Base-by-base conservation (phyloP, 2,113 vertebrate species). In the Paralichthys olivaceus region DNA sequence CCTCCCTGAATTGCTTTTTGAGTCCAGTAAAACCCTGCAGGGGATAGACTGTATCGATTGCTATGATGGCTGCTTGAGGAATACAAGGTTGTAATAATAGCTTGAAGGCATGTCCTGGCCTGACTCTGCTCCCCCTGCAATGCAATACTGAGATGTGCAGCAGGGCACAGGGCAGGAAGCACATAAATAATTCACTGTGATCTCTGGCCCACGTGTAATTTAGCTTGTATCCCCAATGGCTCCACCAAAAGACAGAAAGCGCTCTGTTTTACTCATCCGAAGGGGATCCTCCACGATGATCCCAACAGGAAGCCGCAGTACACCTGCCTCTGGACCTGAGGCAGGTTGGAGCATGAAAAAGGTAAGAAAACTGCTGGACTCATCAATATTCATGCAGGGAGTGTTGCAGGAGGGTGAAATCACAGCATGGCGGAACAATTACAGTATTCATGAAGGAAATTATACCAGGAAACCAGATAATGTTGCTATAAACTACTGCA, bases 151-250 rank as follows among this genome's bases (percentile, higher is more conserved):
- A 57, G 62, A 79, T 29, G 77, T 84, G 63, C 60, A 55, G 64
- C 45, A 19, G 76, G 40, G 53, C 68, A 58, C 71, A 29, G 69
- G 78, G 45, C 53, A 73, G 59, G 62, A 77, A 79, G 65, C 79
- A 61, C 84, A 90, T 89, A 56, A 84, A 90, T 84, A 81, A 90
- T 87, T 88, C 75, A 89, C 81, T 79, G 66, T 86, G 79, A 84
- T 89, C 85, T 69, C 37, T 68, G 78, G 81, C 79, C 75, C 77
- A 69, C 85, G 56, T 88, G 88, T 87, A 78, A 87, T 89, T 85
- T 79, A 76, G 75, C 82, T 84, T 71, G 84, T 85, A 83, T 88
- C 73, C 85, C 77, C 40, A 0, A 63, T 63, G 79, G 79, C 67
- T 59, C 45, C 23, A 49, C 77, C 51, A 26, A 84, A 67, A 70